A percentile compares a stretch with the other conserved stretches of the same genome.
Evolutionary conservation across 2,113 vertebrate genomes (phyloP).

Genomic region (Sterna hirundo): DNA sequence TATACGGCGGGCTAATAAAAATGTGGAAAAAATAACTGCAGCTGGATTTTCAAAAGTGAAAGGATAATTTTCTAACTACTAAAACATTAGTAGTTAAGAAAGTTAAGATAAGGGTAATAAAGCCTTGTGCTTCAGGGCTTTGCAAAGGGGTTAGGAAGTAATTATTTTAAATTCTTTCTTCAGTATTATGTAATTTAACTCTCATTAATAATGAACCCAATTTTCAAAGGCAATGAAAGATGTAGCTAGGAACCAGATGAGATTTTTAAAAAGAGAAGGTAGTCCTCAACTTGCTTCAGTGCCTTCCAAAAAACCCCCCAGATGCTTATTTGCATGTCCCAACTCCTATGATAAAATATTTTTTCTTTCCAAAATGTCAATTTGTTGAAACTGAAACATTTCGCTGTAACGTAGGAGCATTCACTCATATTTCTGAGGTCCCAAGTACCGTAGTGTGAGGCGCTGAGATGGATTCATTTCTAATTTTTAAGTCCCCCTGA

Average conservation of each 20-base stretch:
- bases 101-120: slow-evolving; percentile 70
- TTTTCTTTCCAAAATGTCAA: neutral
- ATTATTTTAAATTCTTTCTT: slow-evolving; percentile 57
- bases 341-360: neutral
- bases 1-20: slow-evolving; percentile 33
- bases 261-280: neutral
- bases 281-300: neutral
- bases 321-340: slow-evolving; percentile 5
- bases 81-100: slow-evolving; percentile 58
- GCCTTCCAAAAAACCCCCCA: neutral
- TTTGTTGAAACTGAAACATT: neutral
- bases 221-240: slow-evolving; percentile 51
- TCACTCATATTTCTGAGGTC: neutral
- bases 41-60: neutral
- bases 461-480: rapidly evolving
- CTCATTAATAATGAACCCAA: slow-evolving; percentile 52
- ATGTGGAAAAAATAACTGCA: slow-evolving; percentile 22
- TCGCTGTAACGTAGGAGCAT: neutral
- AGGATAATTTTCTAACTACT: neutral
- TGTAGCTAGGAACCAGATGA: neutral
- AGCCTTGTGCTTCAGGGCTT: slow-evolving; percentile 49
- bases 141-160: slow-evolving; percentile 47
- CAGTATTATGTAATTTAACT: slow-evolving; percentile 53
- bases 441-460: neutral
- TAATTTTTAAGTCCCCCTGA: neutral